Percentiles rank a stretch among this genome's conserved stretches.
Conservation (phyloP, 2,113 vertebrate genomes). For the Colius striatus region DNA sequence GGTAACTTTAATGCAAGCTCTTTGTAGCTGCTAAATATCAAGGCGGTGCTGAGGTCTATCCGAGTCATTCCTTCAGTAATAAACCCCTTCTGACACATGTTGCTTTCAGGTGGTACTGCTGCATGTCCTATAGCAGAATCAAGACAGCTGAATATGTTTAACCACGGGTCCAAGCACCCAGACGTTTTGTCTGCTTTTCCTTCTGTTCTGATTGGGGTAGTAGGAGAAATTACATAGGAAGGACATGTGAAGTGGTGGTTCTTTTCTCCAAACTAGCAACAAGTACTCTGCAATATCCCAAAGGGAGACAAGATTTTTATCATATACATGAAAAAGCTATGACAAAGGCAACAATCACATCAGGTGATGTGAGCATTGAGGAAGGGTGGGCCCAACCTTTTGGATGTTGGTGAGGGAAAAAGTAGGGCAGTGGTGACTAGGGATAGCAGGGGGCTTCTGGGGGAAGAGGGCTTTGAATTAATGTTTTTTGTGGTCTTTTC, state of each 20-base stretch:
- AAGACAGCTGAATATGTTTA: neutral
- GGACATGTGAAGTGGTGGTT: neutral
- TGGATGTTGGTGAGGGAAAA: neutral
- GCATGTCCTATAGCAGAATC: accelerated
- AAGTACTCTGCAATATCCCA: neutral
- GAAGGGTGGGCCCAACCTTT: neutral
- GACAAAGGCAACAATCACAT: neutral
- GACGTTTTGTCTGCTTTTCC: neutral
- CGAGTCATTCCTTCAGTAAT: neutral
- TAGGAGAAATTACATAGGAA: neutral
- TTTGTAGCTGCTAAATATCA: neutral
- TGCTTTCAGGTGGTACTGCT: neutral
- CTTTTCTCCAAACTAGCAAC: neutral
- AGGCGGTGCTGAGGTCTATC: neutral
- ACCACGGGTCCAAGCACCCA: neutral
- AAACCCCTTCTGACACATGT: neutral
- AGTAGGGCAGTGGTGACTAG: neutral
- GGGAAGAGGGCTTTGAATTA: neutral
- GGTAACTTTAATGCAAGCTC: neutral
- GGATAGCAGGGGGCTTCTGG: neutral
- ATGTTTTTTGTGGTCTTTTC: conserved; percentile 13
- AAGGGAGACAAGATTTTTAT: neutral
- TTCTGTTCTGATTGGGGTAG: neutral
- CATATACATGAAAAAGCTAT: neutral
- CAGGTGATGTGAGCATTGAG: neutral